Base-by-base conservation (phyloP, 2,888 invertebrate species). In the Torymus tubicola region DNA sequence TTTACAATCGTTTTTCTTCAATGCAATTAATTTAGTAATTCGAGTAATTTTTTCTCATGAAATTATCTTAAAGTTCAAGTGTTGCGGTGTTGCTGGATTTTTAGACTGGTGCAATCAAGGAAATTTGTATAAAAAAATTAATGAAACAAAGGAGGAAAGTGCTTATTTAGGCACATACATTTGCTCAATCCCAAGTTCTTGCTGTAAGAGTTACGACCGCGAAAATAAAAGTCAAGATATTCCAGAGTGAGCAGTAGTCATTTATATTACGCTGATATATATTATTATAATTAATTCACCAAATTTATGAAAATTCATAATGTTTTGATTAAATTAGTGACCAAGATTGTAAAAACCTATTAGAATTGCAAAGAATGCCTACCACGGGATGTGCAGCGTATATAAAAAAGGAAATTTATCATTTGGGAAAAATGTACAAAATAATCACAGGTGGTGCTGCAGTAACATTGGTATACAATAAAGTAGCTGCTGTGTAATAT, bases 1-100 rank as follows among this genome's bases (percentile, higher is more conserved):
- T 52, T 11, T 11, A 58, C 50, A n/a, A n/a, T n/a, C n/a, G n/a
- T n/a, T 31, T 31, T 31, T 31, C 4, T 31, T 31, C 31, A 31
- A 1, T 31, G 31, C 31, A 31, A 31, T 31, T 31, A 31, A 0
- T 31, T 31, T 31, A n/a, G n/a, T 31, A 3, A 8, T 31, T 12
- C 16, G 2, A 50, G 52, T 16, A 65, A 31, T 3, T 31, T 31
- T 31, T 31, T 31, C 52, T 52, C n/a, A 70, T n/a, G 50, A 42
- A 42, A 42, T 72, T 53, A 13, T 24, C 21, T 71, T 53, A 5
- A n/a, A 82, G 82, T 82, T 82, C 18, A 80, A 80, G 21, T 82
- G 82, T n/a, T 82, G 82, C 16, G 80, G 82, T 8, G 78, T 82
- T 53, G 78, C 61, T n/a, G 75, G 77, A 12, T 82, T 80, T 74